Conservation (phyloP, 2,888 invertebrate genomes). For the Loripinus fragilis region DNA sequence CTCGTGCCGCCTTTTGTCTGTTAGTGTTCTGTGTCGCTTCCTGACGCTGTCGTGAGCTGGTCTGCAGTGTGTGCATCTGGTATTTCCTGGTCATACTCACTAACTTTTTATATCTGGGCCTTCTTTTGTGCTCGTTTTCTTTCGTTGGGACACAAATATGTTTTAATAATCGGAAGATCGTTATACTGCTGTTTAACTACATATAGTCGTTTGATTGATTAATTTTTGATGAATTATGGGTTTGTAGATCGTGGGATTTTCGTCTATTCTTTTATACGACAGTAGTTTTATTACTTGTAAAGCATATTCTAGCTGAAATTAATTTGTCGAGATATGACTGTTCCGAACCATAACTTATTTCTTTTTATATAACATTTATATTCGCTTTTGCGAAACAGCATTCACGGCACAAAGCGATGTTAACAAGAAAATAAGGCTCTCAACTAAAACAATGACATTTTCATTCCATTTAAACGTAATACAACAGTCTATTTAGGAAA, state of each 20-base stretch:
- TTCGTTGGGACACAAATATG: background rate
- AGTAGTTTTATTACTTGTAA: constrained; percentile 11
- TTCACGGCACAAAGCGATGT: no score
- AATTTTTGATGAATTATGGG: constrained; percentile 13
- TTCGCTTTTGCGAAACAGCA: constrained; percentile 4
- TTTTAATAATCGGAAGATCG: constrained; percentile 1
- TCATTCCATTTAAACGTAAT: no score
- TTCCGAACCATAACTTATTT: background rate
- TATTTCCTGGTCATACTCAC: no score
- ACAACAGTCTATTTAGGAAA: no score
- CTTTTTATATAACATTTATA: background rate
- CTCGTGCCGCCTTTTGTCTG: no score
- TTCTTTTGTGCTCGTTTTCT: no score
- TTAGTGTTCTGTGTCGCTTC: no score
- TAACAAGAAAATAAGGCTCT: no score
- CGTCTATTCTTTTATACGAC: background rate
- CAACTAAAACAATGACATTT: no score
- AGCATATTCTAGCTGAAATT: background rate
- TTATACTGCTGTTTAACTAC: constrained; percentile 11
- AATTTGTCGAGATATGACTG: background rate
- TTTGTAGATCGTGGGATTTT: constrained; percentile 20
- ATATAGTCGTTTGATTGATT: constrained; percentile 12
- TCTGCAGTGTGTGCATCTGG: no score
- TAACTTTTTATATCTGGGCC: no score
- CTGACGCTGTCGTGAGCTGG: no score